Evolutionary conservation across 2,113 vertebrate genomes (phyloP), one percentile per base, ranked within the genome.

Genomic region (Sphaerodactylus townsendi): DNA sequence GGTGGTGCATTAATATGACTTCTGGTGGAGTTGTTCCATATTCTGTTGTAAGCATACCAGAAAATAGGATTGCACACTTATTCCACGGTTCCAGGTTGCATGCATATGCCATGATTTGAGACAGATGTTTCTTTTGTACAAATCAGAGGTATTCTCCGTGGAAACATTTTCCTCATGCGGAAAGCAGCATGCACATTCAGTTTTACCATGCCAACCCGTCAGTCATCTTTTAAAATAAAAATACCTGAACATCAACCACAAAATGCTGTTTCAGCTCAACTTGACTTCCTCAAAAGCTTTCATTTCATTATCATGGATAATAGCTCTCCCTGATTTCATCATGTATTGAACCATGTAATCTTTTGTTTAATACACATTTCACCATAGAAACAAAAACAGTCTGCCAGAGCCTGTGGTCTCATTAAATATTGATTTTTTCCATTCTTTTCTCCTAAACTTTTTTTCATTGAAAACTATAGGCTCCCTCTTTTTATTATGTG

Each of bases 281-380:
- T 15, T 33, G 10, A n/a, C 13, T 62, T 46, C 71, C 78, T 74
- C n/a, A 5, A 37, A 74, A 74, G 59, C 28, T 69, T 62, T 68
- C 17, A 81, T 69, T 62, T 68, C 17, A 81, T 85, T 79, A 64
- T 86, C 73, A 50, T 17, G 39, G n/a, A 62, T 53, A 87, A 41
- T 44, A 39, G 50, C 17, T 71, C 41, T 62, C 11, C 53, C 33
- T 75, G 77, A 66, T 74, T 83, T 83, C 33, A 62, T 75, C 39
- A 53, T 74, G 68, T 50, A 28, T 23, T 72, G 17, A 13, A 79
- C 17, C 62, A 25, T 69, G 48, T 74, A 66, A 59, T 75, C 69
- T 87, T 75, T 83, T 37, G 37, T 37, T 83, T 69, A 83, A 87
- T 46, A 46, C 65, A 30, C 30, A 87, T 83, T 79, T 83, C 69